These are phyloP conservation scores for Vulpes ferrilata DNA, from an alignment of 2,113 vertebrate genomes.

Conservation along the genomic window DNA sequence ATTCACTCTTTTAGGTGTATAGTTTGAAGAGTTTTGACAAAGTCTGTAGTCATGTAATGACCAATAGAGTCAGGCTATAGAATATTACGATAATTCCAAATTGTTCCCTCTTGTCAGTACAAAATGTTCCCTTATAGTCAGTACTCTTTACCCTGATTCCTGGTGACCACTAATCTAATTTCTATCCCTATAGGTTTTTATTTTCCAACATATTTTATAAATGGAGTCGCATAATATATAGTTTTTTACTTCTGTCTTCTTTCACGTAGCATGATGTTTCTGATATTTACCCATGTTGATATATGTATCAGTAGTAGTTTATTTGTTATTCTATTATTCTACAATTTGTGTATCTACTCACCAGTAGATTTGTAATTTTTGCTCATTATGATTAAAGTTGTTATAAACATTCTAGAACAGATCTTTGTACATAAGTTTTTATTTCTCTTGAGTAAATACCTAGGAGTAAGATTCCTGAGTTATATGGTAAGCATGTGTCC, in stretches of 20 bases:
- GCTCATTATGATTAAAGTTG: conserved; percentile 13
- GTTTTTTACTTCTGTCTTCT: neutral
- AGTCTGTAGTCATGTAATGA: neutral
- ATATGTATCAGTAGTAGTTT: conserved; percentile 29
- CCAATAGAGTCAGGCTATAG: neutral
- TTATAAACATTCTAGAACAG: conserved; percentile 35
- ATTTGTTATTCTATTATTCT: conserved; percentile 16
- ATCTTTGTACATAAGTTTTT: conserved; percentile 7
- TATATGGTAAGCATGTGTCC: neutral
- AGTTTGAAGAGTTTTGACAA: neutral
- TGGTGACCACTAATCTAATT: neutral
- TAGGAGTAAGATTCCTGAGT: neutral
- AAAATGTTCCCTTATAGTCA: neutral
- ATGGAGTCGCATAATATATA: neutral
- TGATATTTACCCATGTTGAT: neutral
- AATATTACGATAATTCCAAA: conserved; percentile 12
- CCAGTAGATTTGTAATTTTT: neutral
- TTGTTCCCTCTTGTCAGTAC: neutral
- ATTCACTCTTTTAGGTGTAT: neutral
- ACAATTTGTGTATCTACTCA: conserved; percentile 10
- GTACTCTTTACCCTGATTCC: neutral
- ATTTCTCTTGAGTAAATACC: conserved; percentile 30
- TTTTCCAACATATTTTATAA: neutral
- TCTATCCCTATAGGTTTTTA: conserved; percentile 9
- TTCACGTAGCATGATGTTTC: neutral